These are phyloP conservation scores for Drosophila mulleri DNA, from an alignment of 2,888 invertebrate genomes.

Conservation along the genomic window DNA sequence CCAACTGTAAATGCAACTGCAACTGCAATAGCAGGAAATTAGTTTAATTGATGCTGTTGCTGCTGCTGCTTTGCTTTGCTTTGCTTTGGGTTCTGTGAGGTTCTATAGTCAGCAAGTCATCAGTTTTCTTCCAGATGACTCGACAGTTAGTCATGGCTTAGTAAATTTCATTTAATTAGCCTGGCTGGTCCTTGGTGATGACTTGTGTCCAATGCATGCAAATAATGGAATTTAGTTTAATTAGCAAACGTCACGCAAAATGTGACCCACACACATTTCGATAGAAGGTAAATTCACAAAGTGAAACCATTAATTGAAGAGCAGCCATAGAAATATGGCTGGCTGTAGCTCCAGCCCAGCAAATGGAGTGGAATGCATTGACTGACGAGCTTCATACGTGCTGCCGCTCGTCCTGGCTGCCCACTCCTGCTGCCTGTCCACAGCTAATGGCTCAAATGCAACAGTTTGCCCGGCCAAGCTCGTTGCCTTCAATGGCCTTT, in stretches of 20 bases:
- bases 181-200: neutral
- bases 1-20: slow-evolving; percentile 2
- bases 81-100: slow-evolving; percentile 22
- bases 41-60: slow-evolving; percentile 67
- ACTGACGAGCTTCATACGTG: slow-evolving; percentile 64
- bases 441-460: slow-evolving; percentile 67
- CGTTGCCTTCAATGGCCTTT: slow-evolving; percentile 28
- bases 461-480: slow-evolving; percentile 54
- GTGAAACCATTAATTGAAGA: slow-evolving; percentile 45
- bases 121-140: slow-evolving; percentile 52
- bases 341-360: too few relatives aligned
- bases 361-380: slow-evolving; percentile 20
- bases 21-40: slow-evolving; percentile 36
- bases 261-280: slow-evolving; percentile 2
- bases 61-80: slow-evolving; percentile 12
- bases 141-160: slow-evolving; percentile 44
- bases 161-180: slow-evolving; percentile 58
- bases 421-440: too few relatives aligned
- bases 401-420: too few relatives aligned
- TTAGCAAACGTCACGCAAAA: slow-evolving; percentile 57
- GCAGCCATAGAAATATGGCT: slow-evolving; percentile 5
- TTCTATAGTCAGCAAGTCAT: slow-evolving; percentile 2
- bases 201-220: slow-evolving; percentile 61
- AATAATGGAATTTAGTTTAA: slow-evolving; percentile 75
- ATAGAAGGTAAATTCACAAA: neutral